phyloP scores from a whole-genome alignment of 2,797 vertebrate genomes.

The Artibeus lituratus region DNA sequence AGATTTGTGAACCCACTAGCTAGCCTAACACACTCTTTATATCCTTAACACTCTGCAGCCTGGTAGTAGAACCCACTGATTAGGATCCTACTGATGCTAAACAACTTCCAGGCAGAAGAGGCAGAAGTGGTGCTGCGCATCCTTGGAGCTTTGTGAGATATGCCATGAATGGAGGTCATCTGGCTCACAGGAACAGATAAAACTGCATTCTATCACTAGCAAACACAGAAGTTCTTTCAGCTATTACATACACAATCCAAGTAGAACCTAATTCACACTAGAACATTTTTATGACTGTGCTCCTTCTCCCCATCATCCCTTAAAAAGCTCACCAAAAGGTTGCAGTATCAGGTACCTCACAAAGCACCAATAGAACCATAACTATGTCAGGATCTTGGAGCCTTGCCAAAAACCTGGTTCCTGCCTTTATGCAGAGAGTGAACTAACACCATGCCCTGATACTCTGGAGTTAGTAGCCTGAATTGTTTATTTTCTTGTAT shows the following conservation, averaged over 20 bases:
- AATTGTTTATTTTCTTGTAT: neutral
- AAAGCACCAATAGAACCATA: neutral
- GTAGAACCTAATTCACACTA: neutral
- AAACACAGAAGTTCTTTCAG: neutral
- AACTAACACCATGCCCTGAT: neutral
- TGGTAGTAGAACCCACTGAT: neutral
- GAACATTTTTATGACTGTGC: neutral
- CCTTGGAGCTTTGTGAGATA: neutral
- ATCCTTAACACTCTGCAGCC: neutral
- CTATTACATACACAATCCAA: neutral
- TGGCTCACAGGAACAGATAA: neutral
- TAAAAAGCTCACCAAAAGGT: neutral
- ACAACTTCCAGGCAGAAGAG: neutral
- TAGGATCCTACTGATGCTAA: neutral
- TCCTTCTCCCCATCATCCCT: neutral
- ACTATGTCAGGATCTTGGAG: neutral
- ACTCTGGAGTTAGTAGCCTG: neutral
- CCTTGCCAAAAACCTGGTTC: neutral
- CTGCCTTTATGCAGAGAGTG: neutral
- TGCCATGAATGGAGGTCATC: accelerated
- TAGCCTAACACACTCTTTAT: neutral
- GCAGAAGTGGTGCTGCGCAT: neutral
- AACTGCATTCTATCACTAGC: neutral
- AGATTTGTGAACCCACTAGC: neutral
- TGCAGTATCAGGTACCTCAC: neutral